Evolutionary conservation across 2,888 invertebrate genomes (phyloP), one percentile per base, ranked within the genome.

Genomic region (Blomia tropicalis): DNA sequence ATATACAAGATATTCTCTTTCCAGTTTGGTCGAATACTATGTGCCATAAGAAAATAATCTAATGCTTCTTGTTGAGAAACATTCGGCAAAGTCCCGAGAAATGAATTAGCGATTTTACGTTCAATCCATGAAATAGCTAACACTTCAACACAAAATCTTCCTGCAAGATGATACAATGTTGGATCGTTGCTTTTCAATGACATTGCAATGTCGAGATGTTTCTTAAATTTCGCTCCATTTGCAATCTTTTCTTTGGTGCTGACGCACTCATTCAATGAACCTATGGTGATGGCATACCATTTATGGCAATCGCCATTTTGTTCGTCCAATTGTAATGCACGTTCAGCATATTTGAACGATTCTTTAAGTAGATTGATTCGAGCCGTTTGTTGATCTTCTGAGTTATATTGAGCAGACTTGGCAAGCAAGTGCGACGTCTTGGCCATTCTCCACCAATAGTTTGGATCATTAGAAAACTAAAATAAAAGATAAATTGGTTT

Each of bases 241-340:
- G 77, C 72, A 58, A 85, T 81, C 73, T 79, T 82, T 44, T 83
- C 82, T 70, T 80, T 80, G 2, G 77, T 76, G 0, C 80, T 74
- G 60, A 80, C 76, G 70, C 77, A 80, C 62, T 82, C 80, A 31
- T 79, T 78, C 59, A 80, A 73, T 54, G 77, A 75, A 19, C 84
- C 84, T 56, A 83, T 70, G 17, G 83, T 76, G 56, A 84, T 80
- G 1, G 84, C 84, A 72, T 77, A 59, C 84, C 84, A 85, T 73
- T 84, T 85, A 72, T 84, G 83, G 19, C 80, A 78, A 69, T 82
- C 79, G 0, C 79, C 75, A 69, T 78, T 75, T 23, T 74, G 70
- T 1, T 76, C 72, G 64, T 78, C 74, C 2, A 79, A 64, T 54
- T 76, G 70, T 27, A 84, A 70, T 23, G 82, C 79, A 64, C 72